phyloP scores from a whole-genome alignment of 2,888 invertebrate species.

The Conomelus anceps region DNA sequence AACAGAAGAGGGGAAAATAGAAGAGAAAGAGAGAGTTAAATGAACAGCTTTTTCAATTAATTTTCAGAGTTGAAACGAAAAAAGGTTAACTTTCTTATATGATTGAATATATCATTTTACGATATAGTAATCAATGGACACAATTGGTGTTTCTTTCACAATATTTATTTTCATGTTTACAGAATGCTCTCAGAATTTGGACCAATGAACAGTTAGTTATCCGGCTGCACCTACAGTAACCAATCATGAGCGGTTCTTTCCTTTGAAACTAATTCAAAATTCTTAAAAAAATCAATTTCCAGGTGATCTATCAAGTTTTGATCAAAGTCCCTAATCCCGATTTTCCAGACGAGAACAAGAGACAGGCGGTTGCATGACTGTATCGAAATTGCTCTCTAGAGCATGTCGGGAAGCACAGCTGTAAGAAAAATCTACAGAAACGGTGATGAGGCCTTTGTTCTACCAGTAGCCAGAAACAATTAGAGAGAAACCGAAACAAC shows the following conservation, averaged over 20 bases:
- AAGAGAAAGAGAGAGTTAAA: too few relatives aligned
- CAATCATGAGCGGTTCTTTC: background rate
- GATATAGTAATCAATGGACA: too few relatives aligned
- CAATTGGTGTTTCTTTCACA: too few relatives aligned
- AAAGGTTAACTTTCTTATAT: too few relatives aligned
- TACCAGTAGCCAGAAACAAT: background rate
- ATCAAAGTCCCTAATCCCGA: background rate
- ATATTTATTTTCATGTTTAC: too few relatives aligned
- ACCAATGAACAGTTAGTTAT: too few relatives aligned
- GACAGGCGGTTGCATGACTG: background rate
- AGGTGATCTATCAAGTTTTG: background rate
- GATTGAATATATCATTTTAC: too few relatives aligned
- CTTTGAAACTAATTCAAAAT: background rate
- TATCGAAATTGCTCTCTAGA: background rate
- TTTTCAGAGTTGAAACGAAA: too few relatives aligned
- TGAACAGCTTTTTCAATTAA: too few relatives aligned
- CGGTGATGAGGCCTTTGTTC: background rate
- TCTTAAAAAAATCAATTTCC: background rate
- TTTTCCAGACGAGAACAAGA: background rate
- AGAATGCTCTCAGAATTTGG: too few relatives aligned
- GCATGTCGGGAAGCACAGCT: background rate
- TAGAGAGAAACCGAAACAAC: background rate
- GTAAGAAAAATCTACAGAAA: background rate
- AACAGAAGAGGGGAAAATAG: too few relatives aligned
- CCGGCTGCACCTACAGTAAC: too few relatives aligned